Conservation (phyloP, 2,797 vertebrate genomes). For the Channallabes apus region DNA sequence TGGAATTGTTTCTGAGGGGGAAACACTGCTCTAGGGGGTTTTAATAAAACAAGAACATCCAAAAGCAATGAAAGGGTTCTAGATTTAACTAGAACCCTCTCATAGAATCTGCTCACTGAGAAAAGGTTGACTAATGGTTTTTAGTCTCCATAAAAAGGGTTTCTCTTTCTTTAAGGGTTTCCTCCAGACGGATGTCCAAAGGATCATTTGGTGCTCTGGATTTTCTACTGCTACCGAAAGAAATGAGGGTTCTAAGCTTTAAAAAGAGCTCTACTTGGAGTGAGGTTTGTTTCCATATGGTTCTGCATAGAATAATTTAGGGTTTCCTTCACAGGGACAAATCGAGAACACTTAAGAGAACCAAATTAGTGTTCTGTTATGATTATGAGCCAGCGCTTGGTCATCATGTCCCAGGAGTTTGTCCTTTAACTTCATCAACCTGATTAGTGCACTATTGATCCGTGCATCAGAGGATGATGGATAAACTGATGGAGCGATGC, state of each 20-base stretch:
- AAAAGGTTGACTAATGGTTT: not conserved
- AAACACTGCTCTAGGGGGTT: not conserved
- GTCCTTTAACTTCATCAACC: slow-evolving; percentile 31
- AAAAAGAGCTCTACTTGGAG: too few species aligned
- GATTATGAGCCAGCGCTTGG: not conserved
- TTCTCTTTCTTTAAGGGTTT: not conserved
- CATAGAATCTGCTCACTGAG: not conserved
- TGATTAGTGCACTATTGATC: slow-evolving; percentile 38
- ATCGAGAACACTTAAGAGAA: not conserved
- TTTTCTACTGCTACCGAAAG: not conserved
- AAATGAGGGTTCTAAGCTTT: not conserved
- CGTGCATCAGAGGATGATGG: slow-evolving; percentile 30
- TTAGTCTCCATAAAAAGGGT: not conserved
- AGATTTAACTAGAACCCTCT: not conserved
- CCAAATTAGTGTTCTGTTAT: not conserved
- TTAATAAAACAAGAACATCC: not conserved
- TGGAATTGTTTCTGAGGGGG: not conserved
- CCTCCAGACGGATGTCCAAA: not conserved
- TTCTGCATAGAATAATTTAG: not conserved
- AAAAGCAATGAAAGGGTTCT: not conserved
- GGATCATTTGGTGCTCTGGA: not conserved
- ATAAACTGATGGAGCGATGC: not conserved
- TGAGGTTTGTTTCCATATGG: not conserved
- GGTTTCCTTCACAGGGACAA: not conserved
- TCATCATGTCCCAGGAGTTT: slow-evolving; percentile 4